Conservation (phyloP, 2,797 vertebrate genomes). For the Pipistrellus kuhlii region DNA sequence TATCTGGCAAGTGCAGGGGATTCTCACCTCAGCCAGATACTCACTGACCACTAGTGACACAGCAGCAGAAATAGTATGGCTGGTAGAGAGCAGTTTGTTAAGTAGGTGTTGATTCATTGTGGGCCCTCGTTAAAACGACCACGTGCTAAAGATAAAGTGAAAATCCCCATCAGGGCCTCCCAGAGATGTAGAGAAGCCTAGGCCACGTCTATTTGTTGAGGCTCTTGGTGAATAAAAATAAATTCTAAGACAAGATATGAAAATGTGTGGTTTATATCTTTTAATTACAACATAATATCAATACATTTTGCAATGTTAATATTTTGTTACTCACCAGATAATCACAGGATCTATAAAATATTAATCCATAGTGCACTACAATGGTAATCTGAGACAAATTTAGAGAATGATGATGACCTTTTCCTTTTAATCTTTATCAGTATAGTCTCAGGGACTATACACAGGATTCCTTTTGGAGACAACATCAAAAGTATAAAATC, state of each 20-base stretch:
- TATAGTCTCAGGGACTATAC: background rate
- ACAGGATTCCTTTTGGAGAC: background rate
- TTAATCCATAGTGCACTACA: background rate
- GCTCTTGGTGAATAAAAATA: background rate
- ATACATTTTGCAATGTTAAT: background rate
- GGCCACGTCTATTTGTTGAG: background rate
- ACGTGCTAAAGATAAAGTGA: constrained; percentile 5
- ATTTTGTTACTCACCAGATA: background rate
- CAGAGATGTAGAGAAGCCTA: background rate
- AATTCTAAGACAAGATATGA: constrained; percentile 1
- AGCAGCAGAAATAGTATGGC: background rate
- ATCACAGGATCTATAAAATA: background rate
- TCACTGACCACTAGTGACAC: background rate
- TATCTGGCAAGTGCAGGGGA: background rate
- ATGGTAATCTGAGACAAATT: background rate
- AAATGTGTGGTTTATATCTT: constrained; percentile 1
- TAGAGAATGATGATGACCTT: background rate
- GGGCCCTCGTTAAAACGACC: background rate
- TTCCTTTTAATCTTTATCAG: background rate
- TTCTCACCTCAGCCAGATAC: background rate
- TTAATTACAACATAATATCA: background rate
- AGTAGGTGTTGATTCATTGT: background rate
- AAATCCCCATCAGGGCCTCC: background rate
- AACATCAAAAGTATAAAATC: constrained; percentile 1
- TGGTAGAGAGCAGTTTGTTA: background rate